A percentile compares a stretch with the other conserved stretches of the same genome.
These are phyloP conservation scores for Xiphias gladius DNA, from an alignment of 2,113 vertebrate species.

Conservation along the genomic window DNA sequence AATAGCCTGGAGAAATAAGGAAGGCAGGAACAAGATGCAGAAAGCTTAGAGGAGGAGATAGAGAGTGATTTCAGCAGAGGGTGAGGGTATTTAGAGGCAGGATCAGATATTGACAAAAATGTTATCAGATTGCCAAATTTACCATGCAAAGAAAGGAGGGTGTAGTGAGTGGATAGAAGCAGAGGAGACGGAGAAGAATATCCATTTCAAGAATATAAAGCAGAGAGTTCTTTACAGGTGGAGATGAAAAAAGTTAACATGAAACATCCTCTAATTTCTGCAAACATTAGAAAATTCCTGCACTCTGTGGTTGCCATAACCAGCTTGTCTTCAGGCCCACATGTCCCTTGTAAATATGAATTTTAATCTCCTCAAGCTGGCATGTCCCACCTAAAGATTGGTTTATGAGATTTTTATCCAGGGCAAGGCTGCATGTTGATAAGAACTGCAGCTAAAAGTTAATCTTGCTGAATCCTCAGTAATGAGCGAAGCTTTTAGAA, in stretches of 20 bases:
- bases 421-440: conserved; percentile 39
- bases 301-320: background rate
- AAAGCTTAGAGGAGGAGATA: background rate
- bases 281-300: background rate
- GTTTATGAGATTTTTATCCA: conserved; percentile 61
- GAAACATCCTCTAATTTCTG: background rate
- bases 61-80: conserved; percentile 10
- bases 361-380: conserved; percentile 57
- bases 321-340: conserved; percentile 31
- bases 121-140: conserved; percentile 5
- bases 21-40: conserved; percentile 8
- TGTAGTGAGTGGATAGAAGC: background rate
- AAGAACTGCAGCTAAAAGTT: conserved; percentile 56
- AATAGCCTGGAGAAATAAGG: conserved; percentile 13
- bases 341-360: conserved; percentile 50
- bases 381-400: conserved; percentile 47
- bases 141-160: background rate
- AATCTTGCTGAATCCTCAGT: conserved; percentile 67
- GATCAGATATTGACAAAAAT: conserved; percentile 7
- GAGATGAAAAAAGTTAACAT: background rate
- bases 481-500: conserved; percentile 54
- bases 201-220: background rate
- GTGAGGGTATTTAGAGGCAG: conserved; percentile 10
- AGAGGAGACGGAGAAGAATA: background rate
- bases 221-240: background rate